Percentiles rank a stretch among this genome's conserved stretches.
Evolutionary conservation across 2,113 vertebrate genomes (phyloP).

Genomic region (Aythya baeri): DNA sequence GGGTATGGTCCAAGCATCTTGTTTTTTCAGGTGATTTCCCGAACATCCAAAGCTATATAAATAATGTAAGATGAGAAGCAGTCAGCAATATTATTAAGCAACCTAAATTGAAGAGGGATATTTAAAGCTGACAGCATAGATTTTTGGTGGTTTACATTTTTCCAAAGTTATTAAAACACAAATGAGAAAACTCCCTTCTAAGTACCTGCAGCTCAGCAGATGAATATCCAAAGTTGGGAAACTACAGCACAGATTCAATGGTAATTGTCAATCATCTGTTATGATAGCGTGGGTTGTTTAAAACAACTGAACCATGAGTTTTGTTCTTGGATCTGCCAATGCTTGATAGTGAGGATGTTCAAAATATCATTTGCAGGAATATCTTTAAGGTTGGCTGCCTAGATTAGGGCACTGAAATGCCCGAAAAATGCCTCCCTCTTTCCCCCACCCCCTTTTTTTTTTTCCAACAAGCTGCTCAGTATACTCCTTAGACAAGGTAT

Average conservation of each 20-base stretch:
- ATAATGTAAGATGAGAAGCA: not conserved
- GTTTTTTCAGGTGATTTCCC: constrained; percentile 10
- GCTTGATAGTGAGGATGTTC: not conserved
- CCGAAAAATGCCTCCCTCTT: no score
- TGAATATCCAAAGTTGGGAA: not conserved
- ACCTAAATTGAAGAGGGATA: not conserved
- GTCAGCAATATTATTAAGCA: not conserved
- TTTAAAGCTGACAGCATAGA: not conserved
- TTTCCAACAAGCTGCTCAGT: not conserved
- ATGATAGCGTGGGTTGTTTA: not conserved
- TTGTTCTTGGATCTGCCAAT: not conserved
- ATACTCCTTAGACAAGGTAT: not conserved
- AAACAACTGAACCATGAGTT: not conserved
- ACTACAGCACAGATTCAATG: not conserved
- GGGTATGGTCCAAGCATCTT: not conserved
- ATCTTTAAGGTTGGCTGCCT: not conserved
- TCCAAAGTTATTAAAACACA: not conserved
- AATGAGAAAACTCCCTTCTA: not conserved
- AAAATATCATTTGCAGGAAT: not conserved
- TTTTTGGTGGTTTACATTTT: not conserved
- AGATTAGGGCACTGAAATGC: not conserved
- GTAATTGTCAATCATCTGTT: not conserved
- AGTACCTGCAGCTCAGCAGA: not conserved
- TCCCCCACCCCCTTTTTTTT: not conserved
- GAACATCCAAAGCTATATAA: not conserved